Base-by-base conservation (phyloP, 2,113 vertebrate genomes). In the Oreotrochilus melanogaster region DNA sequence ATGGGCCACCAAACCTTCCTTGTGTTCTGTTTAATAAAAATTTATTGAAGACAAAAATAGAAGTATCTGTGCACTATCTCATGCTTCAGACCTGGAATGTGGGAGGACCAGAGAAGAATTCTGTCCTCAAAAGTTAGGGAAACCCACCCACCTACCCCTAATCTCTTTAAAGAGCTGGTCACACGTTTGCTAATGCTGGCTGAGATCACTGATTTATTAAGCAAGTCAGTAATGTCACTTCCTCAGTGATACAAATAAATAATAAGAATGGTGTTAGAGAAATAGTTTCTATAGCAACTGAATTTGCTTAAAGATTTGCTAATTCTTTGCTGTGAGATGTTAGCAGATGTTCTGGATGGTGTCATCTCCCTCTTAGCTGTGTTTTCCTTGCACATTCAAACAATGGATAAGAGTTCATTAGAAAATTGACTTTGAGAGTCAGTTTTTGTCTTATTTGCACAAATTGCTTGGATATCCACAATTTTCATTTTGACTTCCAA, bases 261-360 rank as follows among this genome's bases (percentile, higher is more conserved):
- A 96, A 67, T 22, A 62, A 62, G 5, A 75, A 19, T 58, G 21
- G n/a, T 79, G 43, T 89, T 91, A 67, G 56, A 80, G 42, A 93
- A 93, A 75, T 27, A 78, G 84, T 95, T 87, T 78, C 88, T 84
- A 24, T 65, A 82, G 83, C 80, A 95, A 92, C 73, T 27, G 27
- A 72, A 84, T 61, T 89, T 95, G 70, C 48, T 58, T 85, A 69
- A 96, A 92, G 74, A 65, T 89, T 89, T 85, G 37, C 73, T 74
- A 61, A 56, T 84, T 89, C 30, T 70, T 86, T 73, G 50, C 14
- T 61, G 48, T 67, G 83, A 65, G 53, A 54, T 88, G 50, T 22
- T 53, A 83, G 71, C 91, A 93, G 70, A 75, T 95, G 53, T 85
- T 92, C 28, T 72, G 53, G 25, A 28, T 87, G 54, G 25, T 72